Evolutionary conservation across 2,113 vertebrate species (phyloP).

Genomic region (Python bivittatus): DNA sequence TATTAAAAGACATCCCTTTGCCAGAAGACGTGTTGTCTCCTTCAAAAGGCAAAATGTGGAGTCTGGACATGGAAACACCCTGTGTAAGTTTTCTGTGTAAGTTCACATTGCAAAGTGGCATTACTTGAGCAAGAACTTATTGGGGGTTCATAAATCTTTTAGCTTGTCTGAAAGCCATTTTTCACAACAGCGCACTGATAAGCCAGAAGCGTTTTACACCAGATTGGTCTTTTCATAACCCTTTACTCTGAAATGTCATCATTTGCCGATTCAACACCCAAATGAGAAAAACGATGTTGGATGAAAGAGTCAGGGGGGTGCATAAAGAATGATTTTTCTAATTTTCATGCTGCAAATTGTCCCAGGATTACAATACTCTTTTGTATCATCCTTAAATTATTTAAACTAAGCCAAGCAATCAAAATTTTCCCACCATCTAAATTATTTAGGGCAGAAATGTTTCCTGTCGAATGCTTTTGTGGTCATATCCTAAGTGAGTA

Average conservation of each 20-base stretch:
- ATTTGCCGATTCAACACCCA: constrained; percentile 36
- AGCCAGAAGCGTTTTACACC: constrained; percentile 20
- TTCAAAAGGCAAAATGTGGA: neutral
- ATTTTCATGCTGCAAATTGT: constrained; percentile 46
- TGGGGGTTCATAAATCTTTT: constrained; percentile 29
- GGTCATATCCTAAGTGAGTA: constrained; percentile 59
- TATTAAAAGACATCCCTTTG: constrained; percentile 10
- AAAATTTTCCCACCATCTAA: constrained; percentile 60
- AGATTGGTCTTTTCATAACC: constrained; percentile 3
- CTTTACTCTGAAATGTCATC: constrained; percentile 33
- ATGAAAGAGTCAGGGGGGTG: constrained; percentile 45
- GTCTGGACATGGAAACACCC: neutral
- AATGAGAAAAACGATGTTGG: constrained; percentile 21
- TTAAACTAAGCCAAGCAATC: constrained; percentile 63
- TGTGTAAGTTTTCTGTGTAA: neutral
- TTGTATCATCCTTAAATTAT: constrained; percentile 67
- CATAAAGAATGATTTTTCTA: constrained; percentile 30
- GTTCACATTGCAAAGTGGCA: neutral
- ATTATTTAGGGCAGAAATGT: constrained; percentile 70
- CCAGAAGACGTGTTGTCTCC: neutral
- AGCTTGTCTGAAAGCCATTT: constrained; percentile 23
- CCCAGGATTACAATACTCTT: constrained; percentile 43
- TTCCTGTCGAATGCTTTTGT: constrained; percentile 65
- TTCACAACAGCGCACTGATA: constrained; percentile 20
- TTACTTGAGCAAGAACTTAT: constrained; percentile 21